Base-by-base conservation (phyloP, 1,140 invertebrate species). In the Drosophila sturtevanti region DNA sequence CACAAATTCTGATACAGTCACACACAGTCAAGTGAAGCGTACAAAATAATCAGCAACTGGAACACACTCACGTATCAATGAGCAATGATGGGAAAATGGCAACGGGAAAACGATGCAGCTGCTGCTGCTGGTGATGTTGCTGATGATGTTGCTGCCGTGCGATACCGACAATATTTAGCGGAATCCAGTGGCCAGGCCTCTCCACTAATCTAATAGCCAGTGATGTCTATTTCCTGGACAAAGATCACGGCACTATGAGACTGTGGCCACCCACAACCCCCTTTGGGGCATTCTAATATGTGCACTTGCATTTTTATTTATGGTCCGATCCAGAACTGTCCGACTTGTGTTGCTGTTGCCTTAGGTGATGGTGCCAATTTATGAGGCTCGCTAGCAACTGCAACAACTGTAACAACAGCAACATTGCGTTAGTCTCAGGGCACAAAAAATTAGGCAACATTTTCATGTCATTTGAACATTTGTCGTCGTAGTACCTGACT, bases 391-490 rank as follows among this genome's bases (percentile, higher is more conserved):
- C 35, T 59, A 11, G 34, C 56, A 31, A 62, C 31, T 35, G 66
- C 34, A 54, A 37, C 48, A 27, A 54, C 18, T 22, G 58, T 21
- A 54, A 21, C 48, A 24, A 54, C 51, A 41, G 27, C 38, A 75
- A 62, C 55, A 48, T 63, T 71, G 64, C 70, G 68, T 78, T 68
- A 48, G 41, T 48, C 41, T 21, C 16, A 24, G 18, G 27, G 52
- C 51, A 54, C 34, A 72, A 86, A 80, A 86, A 86, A 85, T 85
- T 86, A 68, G 81, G 75, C 81, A 85, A 81, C 81, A 86, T 85
- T 86, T 86, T 81, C 78, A 66, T 74, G 73, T 74, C 69, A 61
- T 34, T 16, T 41, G 54, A 56, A 64, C 70, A 81, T 84, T 84
- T 81, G 81, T 85, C 63, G 66, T 34, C 31, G 54, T 35, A 34